Base-by-base conservation (phyloP, 2,888 invertebrate genomes). In the Sycophila texana region DNA sequence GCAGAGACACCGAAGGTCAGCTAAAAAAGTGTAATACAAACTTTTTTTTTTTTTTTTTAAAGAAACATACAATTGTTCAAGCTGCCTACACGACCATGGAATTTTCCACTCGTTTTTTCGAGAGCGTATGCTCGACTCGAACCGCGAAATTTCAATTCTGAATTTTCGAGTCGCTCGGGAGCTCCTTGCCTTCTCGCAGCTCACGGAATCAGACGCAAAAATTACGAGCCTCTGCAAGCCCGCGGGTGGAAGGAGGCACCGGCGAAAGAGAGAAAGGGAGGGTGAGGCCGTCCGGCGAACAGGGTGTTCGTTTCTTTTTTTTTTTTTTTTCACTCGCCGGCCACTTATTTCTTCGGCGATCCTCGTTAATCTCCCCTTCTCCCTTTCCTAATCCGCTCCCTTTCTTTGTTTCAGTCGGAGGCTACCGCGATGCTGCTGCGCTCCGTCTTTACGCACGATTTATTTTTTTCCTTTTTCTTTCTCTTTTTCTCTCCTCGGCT, bases 321-420 rank as follows among this genome's bases (percentile, higher is more conserved):
- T 66, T 49, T 66, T 22, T 58, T 60, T 79, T 74, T 74, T 65
- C 16, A 55, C 49, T 78, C 68, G 51, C 18, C 39, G 74, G 72
- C 63, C 73, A 75, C 80, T 77, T 72, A 76, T 76, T 80, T 76
- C 53, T 70, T n/a, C 60, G 47, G 72, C 79, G 58, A 61, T 68
- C 76, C 77, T 77, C 77, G 77, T 80, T 80, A 80, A 80, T 80
- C 80, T 80, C 66, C 57, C 53, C 14, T 60, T 67, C 65, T 61
- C 60, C 14, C 10, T 66, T n/a, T 53, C 18, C 30, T 61, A 13
- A 49, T 73, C 58, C 61, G 22, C 51, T 74, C 61, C 39, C 53
- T 51, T 49, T 61, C 65, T 73, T 39, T 39, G 39, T 39, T 39
- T 7, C 39, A 39, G 39, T 39, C 18, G 16, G 16, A 57, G 16